These are phyloP conservation scores for Pontoporia blainvillei DNA, from an alignment of 2,113 vertebrate genomes.

Conservation along the genomic window DNA sequence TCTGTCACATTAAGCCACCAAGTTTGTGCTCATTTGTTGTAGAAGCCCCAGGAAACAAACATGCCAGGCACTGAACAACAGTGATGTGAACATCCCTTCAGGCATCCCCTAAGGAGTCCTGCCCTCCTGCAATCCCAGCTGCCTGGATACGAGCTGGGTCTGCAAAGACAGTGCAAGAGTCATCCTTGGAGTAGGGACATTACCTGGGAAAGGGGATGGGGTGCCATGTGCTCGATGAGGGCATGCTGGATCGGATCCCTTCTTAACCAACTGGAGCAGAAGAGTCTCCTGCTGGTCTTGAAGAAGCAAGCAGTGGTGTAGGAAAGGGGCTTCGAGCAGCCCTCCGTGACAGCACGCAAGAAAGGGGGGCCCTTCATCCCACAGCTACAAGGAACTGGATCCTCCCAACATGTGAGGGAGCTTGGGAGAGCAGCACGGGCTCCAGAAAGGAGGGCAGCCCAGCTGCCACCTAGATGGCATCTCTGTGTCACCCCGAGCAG, in stretches of 20 bases:
- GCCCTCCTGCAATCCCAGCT: not conserved
- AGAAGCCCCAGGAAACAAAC: not conserved
- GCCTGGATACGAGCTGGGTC: no score
- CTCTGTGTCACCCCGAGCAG: not conserved
- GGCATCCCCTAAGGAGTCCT: fast-evolving
- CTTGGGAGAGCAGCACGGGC: not conserved
- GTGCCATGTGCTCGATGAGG: not conserved
- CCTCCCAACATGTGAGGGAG: no score
- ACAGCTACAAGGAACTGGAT: not conserved
- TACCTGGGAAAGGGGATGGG: no score
- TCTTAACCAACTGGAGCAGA: not conserved
- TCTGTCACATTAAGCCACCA: not conserved
- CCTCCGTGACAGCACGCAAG: no score
- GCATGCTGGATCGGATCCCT: not conserved
- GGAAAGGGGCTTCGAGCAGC: fast-evolving
- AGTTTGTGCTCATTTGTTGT: not conserved
- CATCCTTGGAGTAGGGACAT: not conserved
- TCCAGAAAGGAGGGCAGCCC: not conserved
- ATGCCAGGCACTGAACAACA: fast-evolving
- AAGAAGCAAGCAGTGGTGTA: fast-evolving
- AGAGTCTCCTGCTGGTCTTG: not conserved
- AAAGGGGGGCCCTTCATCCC: fast-evolving
- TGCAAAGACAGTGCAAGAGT: not conserved
- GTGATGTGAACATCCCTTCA: no score
- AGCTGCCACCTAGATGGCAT: not conserved